Base-by-base conservation (phyloP, 2,888 invertebrate genomes). In the Molorchus minor region DNA sequence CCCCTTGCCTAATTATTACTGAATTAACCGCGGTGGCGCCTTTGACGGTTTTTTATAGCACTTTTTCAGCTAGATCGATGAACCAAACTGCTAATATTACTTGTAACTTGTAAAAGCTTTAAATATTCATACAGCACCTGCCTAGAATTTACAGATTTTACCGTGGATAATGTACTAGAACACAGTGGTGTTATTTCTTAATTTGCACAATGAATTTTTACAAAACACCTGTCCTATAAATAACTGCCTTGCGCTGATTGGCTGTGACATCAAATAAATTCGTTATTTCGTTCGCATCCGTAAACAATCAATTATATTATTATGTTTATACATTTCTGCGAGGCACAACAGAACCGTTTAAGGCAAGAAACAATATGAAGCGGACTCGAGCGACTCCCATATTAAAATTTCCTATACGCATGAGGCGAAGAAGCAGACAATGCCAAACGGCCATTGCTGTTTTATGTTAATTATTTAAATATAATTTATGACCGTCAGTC, bases 391-490 rank as follows among this genome's bases (percentile, higher is more conserved):
- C 58, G 38, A 49, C 54, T 35, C 61, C 57, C 49, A 56, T 63
- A 61, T 56, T 56, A 66, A 56, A 66, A 66, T 66, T 64, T 60
- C 58, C 64, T 64, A 64, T 62, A 64, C 58, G 62, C 57, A 64
- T 57, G 58, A 62, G 53, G 52, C 55, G 55, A 62, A 66, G 57
- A 43, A 62, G 60, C 66, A 58, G 64, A 60, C 62, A 64, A 64
- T 64, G 66, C 58, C 66, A 41, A 41, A 40, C 52, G 62, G 55
- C 71, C 68, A 74, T 73, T 72, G 71, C 71, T 65, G 65, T 57
- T 64, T 67, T 69, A 73, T 71, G 71, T 69, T 73, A 73, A 73
- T 73, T 73, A 68, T 69, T 63, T 62, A 71, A 65, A 58, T 64
- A 63, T 68, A 68, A 72, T 70, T 72, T 71, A 72, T 67, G 59